These are phyloP conservation scores for Macropis europaea DNA, from an alignment of 2,888 invertebrate species.

Conservation along the genomic window DNA sequence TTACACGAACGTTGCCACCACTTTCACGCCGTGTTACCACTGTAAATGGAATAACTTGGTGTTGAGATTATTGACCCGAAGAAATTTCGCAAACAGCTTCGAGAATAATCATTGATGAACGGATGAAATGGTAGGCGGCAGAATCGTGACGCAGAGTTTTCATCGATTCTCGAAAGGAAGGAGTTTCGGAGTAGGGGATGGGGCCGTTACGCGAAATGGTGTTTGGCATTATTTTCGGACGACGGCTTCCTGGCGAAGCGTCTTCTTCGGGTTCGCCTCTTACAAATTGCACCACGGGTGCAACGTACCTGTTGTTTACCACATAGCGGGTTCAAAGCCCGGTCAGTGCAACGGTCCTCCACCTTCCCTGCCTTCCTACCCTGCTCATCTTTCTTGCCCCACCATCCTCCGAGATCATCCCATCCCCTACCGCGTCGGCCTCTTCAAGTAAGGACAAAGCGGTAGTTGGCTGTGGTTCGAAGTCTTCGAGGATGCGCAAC, in stretches of 20 bases:
- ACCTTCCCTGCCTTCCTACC: conserved; percentile 52
- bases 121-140: too few species aligned
- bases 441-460: conserved; percentile 66
- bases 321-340: conserved; percentile 78
- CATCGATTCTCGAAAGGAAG: background rate
- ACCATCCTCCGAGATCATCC: conserved; percentile 51
- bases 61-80: too few species aligned
- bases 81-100: too few species aligned
- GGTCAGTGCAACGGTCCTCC: conserved; percentile 75
- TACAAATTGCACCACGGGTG: conserved; percentile 74
- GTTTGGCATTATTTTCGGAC: conserved; percentile 59
- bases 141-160: background rate
- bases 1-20: too few species aligned
- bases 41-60: too few species aligned
- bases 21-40: too few species aligned
- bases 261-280: conserved; percentile 57
- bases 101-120: too few species aligned
- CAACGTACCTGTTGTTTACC: conserved; percentile 79
- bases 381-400: conserved; percentile 47
- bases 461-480: conserved; percentile 56
- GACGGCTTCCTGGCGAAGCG: conserved; percentile 45
- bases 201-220: conserved; percentile 47
- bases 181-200: conserved; percentile 7
- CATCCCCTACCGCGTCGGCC: conserved; percentile 63
- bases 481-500: conserved; percentile 59